A percentile compares a stretch with the other conserved stretches of the same genome.
Evolutionary conservation across 2,888 invertebrate species (phyloP).

Genomic region (Lepidonotus clava): DNA sequence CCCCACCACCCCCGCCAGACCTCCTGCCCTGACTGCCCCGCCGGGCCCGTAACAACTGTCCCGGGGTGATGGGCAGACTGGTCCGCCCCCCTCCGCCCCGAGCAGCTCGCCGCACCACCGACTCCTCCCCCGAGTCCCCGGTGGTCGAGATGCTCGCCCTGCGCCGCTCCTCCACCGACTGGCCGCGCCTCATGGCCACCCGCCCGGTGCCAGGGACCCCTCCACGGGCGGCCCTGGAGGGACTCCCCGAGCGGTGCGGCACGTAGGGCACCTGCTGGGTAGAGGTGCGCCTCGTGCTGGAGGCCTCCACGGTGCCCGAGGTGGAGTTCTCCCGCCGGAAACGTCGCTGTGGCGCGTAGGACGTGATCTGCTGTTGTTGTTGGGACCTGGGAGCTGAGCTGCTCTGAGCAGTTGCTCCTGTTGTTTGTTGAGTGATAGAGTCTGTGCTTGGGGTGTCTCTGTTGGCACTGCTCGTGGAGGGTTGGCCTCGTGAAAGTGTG

Average conservation of each 20-base stretch:
- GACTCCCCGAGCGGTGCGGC: slow-evolving; percentile 9
- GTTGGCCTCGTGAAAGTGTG: not conserved
- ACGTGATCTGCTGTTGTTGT: not conserved
- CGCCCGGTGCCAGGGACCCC: not conserved
- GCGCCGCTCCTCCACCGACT: not conserved
- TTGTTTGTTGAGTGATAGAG: not conserved
- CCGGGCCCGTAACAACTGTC: slow-evolving; percentile 38
- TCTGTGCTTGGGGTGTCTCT: not conserved
- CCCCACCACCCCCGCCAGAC: not conserved
- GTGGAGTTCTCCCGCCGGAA: not conserved
- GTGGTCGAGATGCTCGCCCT: not conserved
- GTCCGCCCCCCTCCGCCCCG: not conserved
- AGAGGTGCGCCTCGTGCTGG: not conserved
- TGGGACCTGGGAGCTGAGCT: not conserved
- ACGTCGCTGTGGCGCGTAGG: slow-evolving; percentile 32
- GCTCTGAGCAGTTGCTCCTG: not conserved
- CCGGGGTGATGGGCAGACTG: slow-evolving; percentile 37
- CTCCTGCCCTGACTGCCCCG: slow-evolving; percentile 1
- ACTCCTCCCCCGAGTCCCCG: not conserved
- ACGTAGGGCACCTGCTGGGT: not conserved
- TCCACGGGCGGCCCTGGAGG: not conserved
- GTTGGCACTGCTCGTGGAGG: not conserved
- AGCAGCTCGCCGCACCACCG: slow-evolving; percentile 19
- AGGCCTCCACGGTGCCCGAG: not conserved
- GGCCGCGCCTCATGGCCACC: not conserved